Base-by-base conservation (phyloP, 2,797 vertebrate species). In the Gastrophryne carolinensis region DNA sequence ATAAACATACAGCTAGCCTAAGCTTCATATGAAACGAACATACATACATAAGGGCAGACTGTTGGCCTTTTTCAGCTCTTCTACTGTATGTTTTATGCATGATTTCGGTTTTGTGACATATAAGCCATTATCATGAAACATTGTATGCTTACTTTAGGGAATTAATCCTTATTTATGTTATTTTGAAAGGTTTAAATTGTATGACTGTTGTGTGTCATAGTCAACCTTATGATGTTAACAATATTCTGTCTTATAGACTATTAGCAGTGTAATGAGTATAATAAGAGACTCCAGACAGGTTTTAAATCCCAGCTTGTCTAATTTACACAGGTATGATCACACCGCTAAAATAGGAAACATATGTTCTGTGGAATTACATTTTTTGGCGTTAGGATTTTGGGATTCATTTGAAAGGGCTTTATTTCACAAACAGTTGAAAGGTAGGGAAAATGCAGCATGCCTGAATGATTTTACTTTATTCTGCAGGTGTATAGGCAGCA, bases 401-500 rank as follows among this genome's bases (percentile, higher is more conserved):
- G 69, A 72, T 62, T 62, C 27, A 72, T 72, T 72, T 61, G 57
- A 49, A 35, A 61, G 34, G 41, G 39, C 53, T 61, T 61, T 72
- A 62, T 62, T 61, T 61, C 39, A 72, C 24, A 72, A 72, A 72
- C 56, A 72, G 52, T 61, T 34, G 21, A 72, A 72, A 34, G 44
- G 47, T 52, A 72, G 30, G 49, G 12, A 69, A 61, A 39, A 44
- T 52, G 19, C 37, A 72, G 57, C 41, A 52, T 26, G 30, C 30
- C 44, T 72, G 57, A 50, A 29, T 62, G 32, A 26, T 52, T 62
- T 52, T 32, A 35, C 21, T 60, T 72, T 50, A 26, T 50, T 61
- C 9, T 58, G 23, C 41, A 58, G 53, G 26, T 58, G 37, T 27
- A 32, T 34, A 50, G 34, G 13, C 26, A 49, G 29, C 56, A 72